Evolutionary conservation across 2,113 vertebrate genomes (phyloP).

Genomic region (Protomyctophum bolini): DNA sequence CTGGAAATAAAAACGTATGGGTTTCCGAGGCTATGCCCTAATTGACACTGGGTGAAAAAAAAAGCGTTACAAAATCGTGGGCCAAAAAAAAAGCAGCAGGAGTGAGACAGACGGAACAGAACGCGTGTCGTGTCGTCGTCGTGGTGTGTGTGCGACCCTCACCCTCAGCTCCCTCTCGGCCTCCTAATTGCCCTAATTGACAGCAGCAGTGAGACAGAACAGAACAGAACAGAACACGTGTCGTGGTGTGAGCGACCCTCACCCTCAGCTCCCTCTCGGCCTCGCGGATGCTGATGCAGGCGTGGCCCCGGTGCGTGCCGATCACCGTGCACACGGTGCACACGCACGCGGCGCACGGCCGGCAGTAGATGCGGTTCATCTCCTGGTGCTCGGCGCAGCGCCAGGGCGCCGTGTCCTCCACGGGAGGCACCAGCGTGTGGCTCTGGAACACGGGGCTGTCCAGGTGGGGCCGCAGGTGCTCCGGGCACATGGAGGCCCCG

Average conservation of each 20-base stretch:
- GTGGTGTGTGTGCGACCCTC: slow-evolving; percentile 33
- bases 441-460: slow-evolving; percentile 77
- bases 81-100: too few species aligned
- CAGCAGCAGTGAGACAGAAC: too few species aligned
- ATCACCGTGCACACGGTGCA: slow-evolving; percentile 81
- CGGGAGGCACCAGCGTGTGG: slow-evolving; percentile 77
- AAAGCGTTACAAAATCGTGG: too few species aligned
- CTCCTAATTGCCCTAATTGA: too few species aligned
- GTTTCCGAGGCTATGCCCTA: too few species aligned
- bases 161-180: slow-evolving; percentile 79
- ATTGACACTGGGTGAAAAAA: too few species aligned
- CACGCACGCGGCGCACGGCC: slow-evolving; percentile 74
- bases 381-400: slow-evolving; percentile 83
- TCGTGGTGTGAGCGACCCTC: too few species aligned
- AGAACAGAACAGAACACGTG: too few species aligned
- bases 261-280: slow-evolving; percentile 79
- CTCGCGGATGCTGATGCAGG: slow-evolving; percentile 77
- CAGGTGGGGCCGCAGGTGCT: slow-evolving; percentile 79
- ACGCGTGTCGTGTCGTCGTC: too few species aligned
- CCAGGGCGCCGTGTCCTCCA: slow-evolving; percentile 74
- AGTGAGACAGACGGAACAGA: too few species aligned
- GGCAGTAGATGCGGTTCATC: slow-evolving; percentile 83
- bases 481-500: slow-evolving; percentile 80
- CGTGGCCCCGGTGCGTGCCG: slow-evolving; percentile 75
- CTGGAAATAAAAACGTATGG: too few species aligned